These are phyloP conservation scores for Sinhomidia bicolor DNA, from an alignment of 2,888 invertebrate species.

Conservation along the genomic window DNA sequence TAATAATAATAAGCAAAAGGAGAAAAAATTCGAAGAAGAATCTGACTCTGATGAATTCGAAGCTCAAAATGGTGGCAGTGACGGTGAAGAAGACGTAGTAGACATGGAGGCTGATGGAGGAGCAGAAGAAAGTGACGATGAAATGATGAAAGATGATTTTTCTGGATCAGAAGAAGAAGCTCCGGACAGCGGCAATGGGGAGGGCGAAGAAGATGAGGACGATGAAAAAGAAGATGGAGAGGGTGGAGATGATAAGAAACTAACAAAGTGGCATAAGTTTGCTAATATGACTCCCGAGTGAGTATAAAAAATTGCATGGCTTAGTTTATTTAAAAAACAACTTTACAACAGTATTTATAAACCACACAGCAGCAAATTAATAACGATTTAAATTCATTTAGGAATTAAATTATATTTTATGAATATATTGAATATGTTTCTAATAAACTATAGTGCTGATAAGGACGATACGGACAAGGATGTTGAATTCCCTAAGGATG, in stretches of 20 bases:
- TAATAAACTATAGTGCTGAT: too few species aligned
- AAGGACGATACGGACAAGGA: slow-evolving; percentile 85
- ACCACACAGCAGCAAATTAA: too few species aligned
- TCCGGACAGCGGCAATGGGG: slow-evolving; percentile 81
- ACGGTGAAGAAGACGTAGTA: slow-evolving; percentile 80
- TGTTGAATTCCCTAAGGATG: slow-evolving; percentile 90
- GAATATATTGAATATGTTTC: too few species aligned
- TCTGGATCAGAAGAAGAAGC: slow-evolving; percentile 73
- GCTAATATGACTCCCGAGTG: slow-evolving; percentile 80
- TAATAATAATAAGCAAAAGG: too few species aligned
- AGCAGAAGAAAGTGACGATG: slow-evolving; percentile 62
- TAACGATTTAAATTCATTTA: too few species aligned
- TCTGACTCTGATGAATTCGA: slow-evolving; percentile 79
- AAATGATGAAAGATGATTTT: slow-evolving; percentile 71
- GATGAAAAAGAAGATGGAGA: slow-evolving; percentile 81
- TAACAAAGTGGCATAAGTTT: slow-evolving; percentile 82
- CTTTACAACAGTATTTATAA: too few species aligned
- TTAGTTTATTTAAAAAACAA: too few species aligned
- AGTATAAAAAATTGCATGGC: too few species aligned
- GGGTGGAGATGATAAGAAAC: slow-evolving; percentile 79
- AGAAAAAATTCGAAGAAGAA: slow-evolving; percentile 76
- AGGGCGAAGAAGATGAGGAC: slow-evolving; percentile 70
- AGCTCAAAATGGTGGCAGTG: slow-evolving; percentile 80
- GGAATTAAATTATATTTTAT: too few species aligned
- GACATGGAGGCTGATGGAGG: slow-evolving; percentile 22